phyloP scores from a whole-genome alignment of 1,140 invertebrate genomes.

The Achroia grisella region DNA sequence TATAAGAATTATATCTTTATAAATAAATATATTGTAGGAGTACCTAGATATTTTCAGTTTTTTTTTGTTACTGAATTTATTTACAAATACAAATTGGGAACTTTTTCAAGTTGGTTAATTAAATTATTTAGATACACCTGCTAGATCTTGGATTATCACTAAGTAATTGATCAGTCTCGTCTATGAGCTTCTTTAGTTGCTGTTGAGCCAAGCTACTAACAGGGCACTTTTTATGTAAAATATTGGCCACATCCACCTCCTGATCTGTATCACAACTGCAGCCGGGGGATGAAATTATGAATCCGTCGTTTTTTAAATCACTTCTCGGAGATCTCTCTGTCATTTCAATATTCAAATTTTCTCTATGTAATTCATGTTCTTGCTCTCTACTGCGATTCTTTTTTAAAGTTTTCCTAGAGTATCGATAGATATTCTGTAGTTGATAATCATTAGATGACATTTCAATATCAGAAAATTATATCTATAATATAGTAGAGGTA shows the following conservation, averaged over 20 bases:
- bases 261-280: constrained; percentile 51
- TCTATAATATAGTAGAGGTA: too few relatives aligned
- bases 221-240: constrained; percentile 61
- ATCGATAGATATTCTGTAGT: constrained; percentile 28
- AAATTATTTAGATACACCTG: constrained; percentile 37
- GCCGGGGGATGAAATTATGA: constrained; percentile 13
- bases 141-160: constrained; percentile 39
- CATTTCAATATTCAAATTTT: constrained; percentile 18
- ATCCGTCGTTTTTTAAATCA: constrained; percentile 17
- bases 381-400: constrained; percentile 13
- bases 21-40: too few relatives aligned
- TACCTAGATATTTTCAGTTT: too few relatives aligned
- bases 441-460: constrained; percentile 28
- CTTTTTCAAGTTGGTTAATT: too few relatives aligned
- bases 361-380: constrained; percentile 13
- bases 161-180: constrained; percentile 48
- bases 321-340: constrained; percentile 29
- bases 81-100: too few relatives aligned
- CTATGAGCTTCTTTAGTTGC: constrained; percentile 47
- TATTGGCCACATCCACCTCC: constrained; percentile 45
- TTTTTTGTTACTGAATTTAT: too few relatives aligned
- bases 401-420: constrained; percentile 28
- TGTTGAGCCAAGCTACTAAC: constrained; percentile 56
- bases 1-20: not conserved
- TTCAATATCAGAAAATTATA: too few relatives aligned